Evolutionary conservation across 2,888 invertebrate genomes (phyloP).

Genomic region (Marasmarcha lunaedactyla): DNA sequence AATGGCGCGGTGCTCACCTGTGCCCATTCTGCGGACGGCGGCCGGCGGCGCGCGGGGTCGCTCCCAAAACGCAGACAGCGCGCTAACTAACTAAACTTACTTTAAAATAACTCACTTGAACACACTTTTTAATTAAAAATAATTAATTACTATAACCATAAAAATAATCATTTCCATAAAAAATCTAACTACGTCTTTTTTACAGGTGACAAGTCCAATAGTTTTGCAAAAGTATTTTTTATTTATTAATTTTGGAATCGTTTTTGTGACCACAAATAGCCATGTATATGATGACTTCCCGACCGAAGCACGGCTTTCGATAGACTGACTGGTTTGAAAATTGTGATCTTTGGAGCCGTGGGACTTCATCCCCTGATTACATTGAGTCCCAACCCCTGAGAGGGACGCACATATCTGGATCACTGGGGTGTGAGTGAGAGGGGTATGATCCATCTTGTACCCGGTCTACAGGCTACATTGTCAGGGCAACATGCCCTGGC

Average conservation of each 20-base stretch:
- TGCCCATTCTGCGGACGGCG: conserved; percentile 78
- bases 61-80: conserved; percentile 72
- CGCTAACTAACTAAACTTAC: conserved; percentile 26
- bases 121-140: conserved; percentile 4
- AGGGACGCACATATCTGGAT: conserved; percentile 24
- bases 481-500: conserved; percentile 47
- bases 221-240: too few species aligned
- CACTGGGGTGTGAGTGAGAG: conserved; percentile 22
- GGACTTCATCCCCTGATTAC: conserved; percentile 70
- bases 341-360: conserved; percentile 68
- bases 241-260: conserved; percentile 1
- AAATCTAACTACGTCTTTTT: conserved; percentile 10
- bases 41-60: conserved; percentile 71
- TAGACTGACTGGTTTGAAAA: conserved; percentile 70
- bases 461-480: conserved; percentile 69
- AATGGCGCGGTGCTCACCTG: conserved; percentile 75
- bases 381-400: conserved; percentile 64
- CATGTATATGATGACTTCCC: conserved; percentile 56
- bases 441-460: conserved; percentile 73
- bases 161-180: too few species aligned
- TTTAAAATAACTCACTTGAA: conserved; percentile 14
- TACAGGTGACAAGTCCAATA: too few species aligned
- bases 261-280: too few species aligned
- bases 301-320: conserved; percentile 60
- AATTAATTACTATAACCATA: too few species aligned